phyloP scores from a whole-genome alignment of 2,797 vertebrate genomes.

The Epinephelus coioides region DNA sequence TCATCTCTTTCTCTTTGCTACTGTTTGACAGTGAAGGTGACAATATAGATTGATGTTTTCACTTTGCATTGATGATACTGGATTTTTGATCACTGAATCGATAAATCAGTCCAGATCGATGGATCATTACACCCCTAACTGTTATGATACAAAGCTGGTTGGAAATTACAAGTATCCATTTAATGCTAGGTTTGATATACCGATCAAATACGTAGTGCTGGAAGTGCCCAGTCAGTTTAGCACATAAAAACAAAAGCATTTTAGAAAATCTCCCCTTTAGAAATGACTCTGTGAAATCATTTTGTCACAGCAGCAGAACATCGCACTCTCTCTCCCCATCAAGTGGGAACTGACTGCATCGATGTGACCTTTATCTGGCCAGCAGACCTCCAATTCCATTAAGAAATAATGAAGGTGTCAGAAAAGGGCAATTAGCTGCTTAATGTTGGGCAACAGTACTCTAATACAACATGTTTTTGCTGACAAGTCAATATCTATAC shows the following conservation, averaged over 20 bases:
- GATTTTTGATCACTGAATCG: no score
- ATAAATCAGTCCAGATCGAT: no score
- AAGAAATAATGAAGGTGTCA: slow-evolving; percentile 84
- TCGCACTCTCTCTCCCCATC: slow-evolving; percentile 58
- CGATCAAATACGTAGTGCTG: slow-evolving; percentile 40
- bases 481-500: slow-evolving; percentile 77
- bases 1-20: no score
- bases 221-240: slow-evolving; percentile 26
- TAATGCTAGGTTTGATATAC: slow-evolving; percentile 41
- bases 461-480: slow-evolving; percentile 75
- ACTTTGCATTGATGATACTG: no score
- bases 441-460: slow-evolving; percentile 82
- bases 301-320: slow-evolving; percentile 65
- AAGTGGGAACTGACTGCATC: slow-evolving; percentile 54
- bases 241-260: slow-evolving; percentile 35
- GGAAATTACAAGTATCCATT: no score
- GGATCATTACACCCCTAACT: no score
- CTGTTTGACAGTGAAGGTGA: no score
- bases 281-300: slow-evolving; percentile 61
- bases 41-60: no score
- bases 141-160: no score
- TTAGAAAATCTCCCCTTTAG: slow-evolving; percentile 23
- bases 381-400: slow-evolving; percentile 79
- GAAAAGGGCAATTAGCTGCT: slow-evolving; percentile 85
- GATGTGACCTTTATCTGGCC: slow-evolving; percentile 78